A percentile compares a stretch with the other conserved stretches of the same genome.
Conservation (phyloP, 2,888 invertebrate genomes). For the Pristionchus arcanus region DNA sequence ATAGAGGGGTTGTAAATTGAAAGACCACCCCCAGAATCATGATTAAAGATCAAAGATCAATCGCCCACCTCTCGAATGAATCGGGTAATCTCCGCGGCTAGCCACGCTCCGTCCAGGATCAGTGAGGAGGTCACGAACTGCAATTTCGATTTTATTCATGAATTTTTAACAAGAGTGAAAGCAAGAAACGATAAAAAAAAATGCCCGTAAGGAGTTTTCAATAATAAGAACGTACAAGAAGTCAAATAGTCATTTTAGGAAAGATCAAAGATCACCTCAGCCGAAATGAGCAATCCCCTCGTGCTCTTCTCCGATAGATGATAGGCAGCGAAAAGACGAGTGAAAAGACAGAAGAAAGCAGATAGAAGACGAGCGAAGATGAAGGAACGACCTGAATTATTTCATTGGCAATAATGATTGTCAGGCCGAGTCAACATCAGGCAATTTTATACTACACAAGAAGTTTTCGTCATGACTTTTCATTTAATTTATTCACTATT, state of each 20-base stretch:
- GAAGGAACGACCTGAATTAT: constrained; percentile 42
- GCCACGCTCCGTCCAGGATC: constrained; percentile 71
- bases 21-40: not conserved
- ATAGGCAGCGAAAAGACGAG: constrained; percentile 70
- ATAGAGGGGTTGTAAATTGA: not conserved
- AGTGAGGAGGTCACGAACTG: constrained; percentile 69
- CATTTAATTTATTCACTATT: too few relatives aligned
- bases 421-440: too few relatives aligned
- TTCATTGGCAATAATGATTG: too few relatives aligned
- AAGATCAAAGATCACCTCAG: not conserved
- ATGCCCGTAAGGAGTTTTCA: too few relatives aligned
- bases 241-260: too few relatives aligned
- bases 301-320: constrained; percentile 69
- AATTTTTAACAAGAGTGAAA: too few relatives aligned
- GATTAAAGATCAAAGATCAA: constrained; percentile 24
- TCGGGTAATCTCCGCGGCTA: constrained; percentile 65
- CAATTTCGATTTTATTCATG: not conserved
- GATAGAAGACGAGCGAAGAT: constrained; percentile 70
- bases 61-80: constrained; percentile 57
- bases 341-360: constrained; percentile 70
- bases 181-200: too few relatives aligned
- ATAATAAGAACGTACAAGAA: too few relatives aligned
- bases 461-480: too few relatives aligned
- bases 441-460: too few relatives aligned
- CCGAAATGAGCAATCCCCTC: constrained; percentile 69